A percentile compares a stretch with the other conserved stretches of the same genome.
Conservation (phyloP, 2,888 invertebrate species). For the Drosophila colorata region DNA sequence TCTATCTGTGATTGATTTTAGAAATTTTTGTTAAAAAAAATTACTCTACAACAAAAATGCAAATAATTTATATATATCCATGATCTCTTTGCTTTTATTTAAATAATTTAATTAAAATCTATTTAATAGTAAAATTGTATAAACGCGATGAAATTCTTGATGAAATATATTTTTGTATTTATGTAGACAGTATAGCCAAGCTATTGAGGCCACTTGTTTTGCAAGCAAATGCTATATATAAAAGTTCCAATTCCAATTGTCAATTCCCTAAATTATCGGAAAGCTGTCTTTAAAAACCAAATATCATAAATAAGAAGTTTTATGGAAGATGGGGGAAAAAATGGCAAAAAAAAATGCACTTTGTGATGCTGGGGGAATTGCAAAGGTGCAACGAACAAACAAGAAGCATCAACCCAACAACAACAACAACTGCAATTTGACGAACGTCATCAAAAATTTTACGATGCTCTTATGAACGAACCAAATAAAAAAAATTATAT, state of each 20-base stretch:
- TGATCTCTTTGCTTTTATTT: too few species aligned
- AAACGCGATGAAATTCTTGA: too few species aligned
- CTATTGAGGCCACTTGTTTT: neutral
- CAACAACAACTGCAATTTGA: slow-evolving; percentile 69
- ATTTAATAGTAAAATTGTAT: too few species aligned
- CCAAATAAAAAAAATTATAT: slow-evolving; percentile 79
- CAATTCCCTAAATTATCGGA: slow-evolving; percentile 29
- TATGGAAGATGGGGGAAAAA: slow-evolving; percentile 32
- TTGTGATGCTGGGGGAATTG: slow-evolving; percentile 36
- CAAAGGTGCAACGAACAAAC: slow-evolving; percentile 15
- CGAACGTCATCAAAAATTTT: slow-evolving; percentile 82
- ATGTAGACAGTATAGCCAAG: too few species aligned
- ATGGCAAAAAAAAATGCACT: slow-evolving; percentile 39
- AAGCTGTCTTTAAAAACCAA: slow-evolving; percentile 9
- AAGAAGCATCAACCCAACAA: slow-evolving; percentile 14
- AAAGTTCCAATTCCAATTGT: slow-evolving; percentile 22
- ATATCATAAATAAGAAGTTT: slow-evolving; percentile 67
- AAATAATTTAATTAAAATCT: too few species aligned
- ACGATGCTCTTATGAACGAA: slow-evolving; percentile 81
- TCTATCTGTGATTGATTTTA: too few species aligned
- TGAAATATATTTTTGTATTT: too few species aligned
- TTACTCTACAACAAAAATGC: too few species aligned
- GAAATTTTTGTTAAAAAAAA: too few species aligned
- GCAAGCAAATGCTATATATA: slow-evolving; percentile 12
- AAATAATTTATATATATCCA: too few species aligned